A percentile compares a stretch with the other conserved stretches of the same genome.
Evolutionary conservation across 92 coral and sea anemone genomes (phyloP).

Genomic region (Epizoanthus ramosus): DNA sequence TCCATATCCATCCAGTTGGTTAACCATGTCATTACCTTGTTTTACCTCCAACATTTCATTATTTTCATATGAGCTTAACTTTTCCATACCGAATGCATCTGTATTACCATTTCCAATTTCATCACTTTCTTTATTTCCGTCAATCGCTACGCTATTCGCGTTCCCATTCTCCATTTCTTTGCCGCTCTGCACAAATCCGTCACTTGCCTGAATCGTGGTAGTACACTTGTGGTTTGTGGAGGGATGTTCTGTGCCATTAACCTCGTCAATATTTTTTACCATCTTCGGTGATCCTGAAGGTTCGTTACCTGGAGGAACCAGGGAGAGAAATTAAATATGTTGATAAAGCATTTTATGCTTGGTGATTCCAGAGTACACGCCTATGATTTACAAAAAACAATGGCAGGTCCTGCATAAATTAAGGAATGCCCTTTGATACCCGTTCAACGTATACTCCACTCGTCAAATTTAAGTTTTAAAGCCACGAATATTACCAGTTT

Average conservation of each 20-base stretch:
- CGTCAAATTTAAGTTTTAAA: no score
- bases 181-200: neutral
- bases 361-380: neutral
- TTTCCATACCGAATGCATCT: neutral
- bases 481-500: no score
- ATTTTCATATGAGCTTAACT: neutral
- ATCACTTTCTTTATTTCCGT: neutral
- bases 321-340: neutral
- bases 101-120: neutral
- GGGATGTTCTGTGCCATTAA: neutral
- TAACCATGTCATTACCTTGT: neutral
- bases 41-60: neutral
- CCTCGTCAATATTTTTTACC: conserved; percentile 14
- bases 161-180: neutral
- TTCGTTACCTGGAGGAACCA: conserved; percentile 8
- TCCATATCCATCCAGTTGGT: conserved; percentile 5
- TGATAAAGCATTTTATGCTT: conserved; percentile 21
- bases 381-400: neutral
- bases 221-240: neutral
- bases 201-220: neutral
- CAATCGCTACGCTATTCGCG: neutral
- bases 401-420: conserved; percentile 39
- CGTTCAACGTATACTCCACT: neutral
- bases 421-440: neutral
- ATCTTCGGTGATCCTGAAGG: neutral